A percentile compares a stretch with the other conserved stretches of the same genome.
Conservation (phyloP, 1,140 invertebrate species). For the Rhagoletis pomonella region DNA sequence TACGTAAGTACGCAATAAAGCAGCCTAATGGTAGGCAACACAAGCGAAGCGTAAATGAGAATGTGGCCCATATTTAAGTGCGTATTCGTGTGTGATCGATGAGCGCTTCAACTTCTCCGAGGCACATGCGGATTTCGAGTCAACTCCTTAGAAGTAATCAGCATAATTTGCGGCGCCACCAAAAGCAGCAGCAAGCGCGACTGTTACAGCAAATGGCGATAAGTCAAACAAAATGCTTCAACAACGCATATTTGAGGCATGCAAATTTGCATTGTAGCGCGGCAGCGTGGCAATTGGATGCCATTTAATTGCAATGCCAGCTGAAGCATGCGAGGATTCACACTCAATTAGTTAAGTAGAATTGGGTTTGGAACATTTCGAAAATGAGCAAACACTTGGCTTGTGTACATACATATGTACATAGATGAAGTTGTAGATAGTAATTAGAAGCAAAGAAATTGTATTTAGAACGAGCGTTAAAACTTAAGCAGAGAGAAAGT, state of each 20-base stretch:
- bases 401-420: not conserved
- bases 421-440: not conserved
- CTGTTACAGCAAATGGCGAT: not conserved
- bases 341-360: constrained; percentile 25
- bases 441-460: too few species aligned
- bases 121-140: not conserved
- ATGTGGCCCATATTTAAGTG: too few species aligned
- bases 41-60: not conserved
- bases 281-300: not conserved
- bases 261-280: not conserved
- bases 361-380: not conserved
- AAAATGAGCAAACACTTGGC: not conserved
- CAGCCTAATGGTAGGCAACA: constrained; percentile 11
- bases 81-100: not conserved
- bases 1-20: not conserved
- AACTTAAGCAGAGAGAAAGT: too few species aligned
- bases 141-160: constrained; percentile 23
- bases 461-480: too few species aligned
- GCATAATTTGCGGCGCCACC: not conserved
- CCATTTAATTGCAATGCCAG: constrained; percentile 38
- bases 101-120: not conserved
- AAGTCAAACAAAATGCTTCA: constrained; percentile 11
- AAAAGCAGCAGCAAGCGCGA: not conserved
- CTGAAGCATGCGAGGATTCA: constrained; percentile 18
- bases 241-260: not conserved